Evolutionary conservation across 2,888 invertebrate species (phyloP).

Genomic region (Tetrapedia diversipes): DNA sequence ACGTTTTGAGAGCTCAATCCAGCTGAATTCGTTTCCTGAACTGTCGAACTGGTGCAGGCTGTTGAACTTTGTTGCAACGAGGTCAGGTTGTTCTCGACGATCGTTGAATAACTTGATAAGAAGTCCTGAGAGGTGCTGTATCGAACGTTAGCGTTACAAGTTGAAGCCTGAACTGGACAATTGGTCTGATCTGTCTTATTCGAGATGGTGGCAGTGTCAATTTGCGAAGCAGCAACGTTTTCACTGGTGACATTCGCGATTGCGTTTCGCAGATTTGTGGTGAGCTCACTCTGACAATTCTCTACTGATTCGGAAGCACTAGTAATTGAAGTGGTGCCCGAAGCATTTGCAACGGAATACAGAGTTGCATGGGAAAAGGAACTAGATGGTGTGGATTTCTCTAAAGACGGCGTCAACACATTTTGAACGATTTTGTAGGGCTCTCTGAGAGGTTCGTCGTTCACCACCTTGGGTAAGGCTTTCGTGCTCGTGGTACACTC

Average conservation of each 20-base stretch:
- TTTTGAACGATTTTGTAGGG: constrained; percentile 76
- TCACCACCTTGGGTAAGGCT: constrained; percentile 76
- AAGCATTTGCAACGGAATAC: constrained; percentile 47
- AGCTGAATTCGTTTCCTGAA: constrained; percentile 37
- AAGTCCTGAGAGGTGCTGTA: constrained; percentile 72
- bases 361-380: constrained; percentile 48
- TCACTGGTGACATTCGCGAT: constrained; percentile 17
- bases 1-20: constrained; percentile 30
- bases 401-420: constrained; percentile 47
- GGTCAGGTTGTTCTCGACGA: constrained; percentile 44
- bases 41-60: constrained; percentile 38
- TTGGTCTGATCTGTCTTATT: constrained; percentile 37
- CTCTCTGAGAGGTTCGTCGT: constrained; percentile 77
- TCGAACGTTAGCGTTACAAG: constrained; percentile 64
- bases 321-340: constrained; percentile 24
- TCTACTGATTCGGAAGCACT: constrained; percentile 35
- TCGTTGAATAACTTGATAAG: constrained; percentile 70
- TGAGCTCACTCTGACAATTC: constrained; percentile 40
- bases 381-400: constrained; percentile 51
- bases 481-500: constrained; percentile 66
- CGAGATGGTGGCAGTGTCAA: constrained; percentile 30
- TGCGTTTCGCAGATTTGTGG: constrained; percentile 28
- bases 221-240: constrained; percentile 36
- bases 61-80: constrained; percentile 53
- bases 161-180: constrained; percentile 49